Base-by-base conservation (phyloP, 1,140 invertebrate genomes). In the Euglossa dilemma region DNA sequence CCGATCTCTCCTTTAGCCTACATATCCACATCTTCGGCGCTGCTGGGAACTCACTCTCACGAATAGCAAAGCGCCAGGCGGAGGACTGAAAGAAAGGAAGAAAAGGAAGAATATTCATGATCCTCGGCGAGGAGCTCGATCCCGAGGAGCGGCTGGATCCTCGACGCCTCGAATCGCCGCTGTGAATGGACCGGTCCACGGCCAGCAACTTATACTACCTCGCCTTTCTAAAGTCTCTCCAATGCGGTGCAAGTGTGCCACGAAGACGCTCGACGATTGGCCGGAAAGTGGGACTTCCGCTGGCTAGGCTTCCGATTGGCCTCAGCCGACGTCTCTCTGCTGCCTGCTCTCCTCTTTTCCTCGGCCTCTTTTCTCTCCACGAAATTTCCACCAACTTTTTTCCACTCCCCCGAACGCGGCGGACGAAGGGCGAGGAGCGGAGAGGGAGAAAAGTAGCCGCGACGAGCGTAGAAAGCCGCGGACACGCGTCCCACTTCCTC, bases 211-310 rank as follows among this genome's bases (percentile, higher is more conserved):
- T 93, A 93, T 93, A 93, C 87, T 54, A 66, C 54, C 78, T 82
- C 80, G 75, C 85, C 91, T 90, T 88, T 91, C 89, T 70, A 87
- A 85, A 76, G 47, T 71, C 59, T 63, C 64, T 67, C 92, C 90
- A 93, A 92, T 93, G 66, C 54, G 63, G 8, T 70, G n/a, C 12
- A 92, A 93, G 91, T 92, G 76, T 90, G 89, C 72, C 91, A 85
- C 16, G 54, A 83, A 56, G 71, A 82, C 67, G 50, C 20, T 23
- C 14, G 52, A 7, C 63, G 61, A 93, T 93, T 93, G 91, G 92
- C 54, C 70, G 54, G 43, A 70, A 92, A 92, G 87, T 91, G 59
- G 90, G 52, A 87, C 91, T 86, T 83, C 66, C 28, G 74, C 71
- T 66, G 47, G 25, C 81, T 69, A 66, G 61, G 52, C 80, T 81